Evolutionary conservation across 2,888 invertebrate species (phyloP).

Genomic region (Drosophila subsilvestris): DNA sequence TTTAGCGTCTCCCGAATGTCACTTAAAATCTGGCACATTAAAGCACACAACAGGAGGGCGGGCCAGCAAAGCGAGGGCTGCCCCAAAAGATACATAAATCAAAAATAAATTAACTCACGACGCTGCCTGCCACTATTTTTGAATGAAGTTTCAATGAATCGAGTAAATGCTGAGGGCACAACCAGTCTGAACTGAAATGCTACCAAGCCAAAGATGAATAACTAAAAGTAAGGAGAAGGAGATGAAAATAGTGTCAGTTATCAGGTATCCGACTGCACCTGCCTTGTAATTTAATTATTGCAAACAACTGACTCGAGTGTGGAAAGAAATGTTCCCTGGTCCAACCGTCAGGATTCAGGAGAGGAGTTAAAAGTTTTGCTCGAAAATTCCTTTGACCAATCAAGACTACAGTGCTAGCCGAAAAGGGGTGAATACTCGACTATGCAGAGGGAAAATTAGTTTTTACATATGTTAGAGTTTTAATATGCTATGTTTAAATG

Average conservation of each 20-base stretch:
- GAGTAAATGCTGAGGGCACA: too few relatives aligned
- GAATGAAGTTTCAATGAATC: constrained; percentile 12
- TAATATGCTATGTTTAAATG: not conserved
- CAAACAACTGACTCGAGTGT: not conserved
- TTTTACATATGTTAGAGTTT: not conserved
- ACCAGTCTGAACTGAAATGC: not conserved
- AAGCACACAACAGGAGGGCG: constrained; percentile 46
- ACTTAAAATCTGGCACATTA: constrained; percentile 76
- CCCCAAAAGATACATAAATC: constrained; percentile 34
- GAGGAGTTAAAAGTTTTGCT: not conserved
- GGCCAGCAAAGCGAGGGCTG: constrained; percentile 51
- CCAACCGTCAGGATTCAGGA: not conserved
- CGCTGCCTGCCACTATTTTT: constrained; percentile 10
- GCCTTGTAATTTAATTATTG: not conserved
- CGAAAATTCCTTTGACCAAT: not conserved
- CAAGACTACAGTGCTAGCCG: not conserved
- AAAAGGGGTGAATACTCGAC: not conserved
- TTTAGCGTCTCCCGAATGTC: constrained; percentile 73
- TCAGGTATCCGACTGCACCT: not conserved
- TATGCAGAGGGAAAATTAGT: not conserved
- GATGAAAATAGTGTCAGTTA: not conserved
- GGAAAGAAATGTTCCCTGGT: not conserved
- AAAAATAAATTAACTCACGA: constrained; percentile 20
- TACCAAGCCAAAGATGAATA: too few relatives aligned
- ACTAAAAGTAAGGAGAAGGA: not conserved